Percentiles rank a stretch among this genome's conserved stretches.
Evolutionary conservation across 2,888 invertebrate species (phyloP).

Genomic region (Blera fallax): DNA sequence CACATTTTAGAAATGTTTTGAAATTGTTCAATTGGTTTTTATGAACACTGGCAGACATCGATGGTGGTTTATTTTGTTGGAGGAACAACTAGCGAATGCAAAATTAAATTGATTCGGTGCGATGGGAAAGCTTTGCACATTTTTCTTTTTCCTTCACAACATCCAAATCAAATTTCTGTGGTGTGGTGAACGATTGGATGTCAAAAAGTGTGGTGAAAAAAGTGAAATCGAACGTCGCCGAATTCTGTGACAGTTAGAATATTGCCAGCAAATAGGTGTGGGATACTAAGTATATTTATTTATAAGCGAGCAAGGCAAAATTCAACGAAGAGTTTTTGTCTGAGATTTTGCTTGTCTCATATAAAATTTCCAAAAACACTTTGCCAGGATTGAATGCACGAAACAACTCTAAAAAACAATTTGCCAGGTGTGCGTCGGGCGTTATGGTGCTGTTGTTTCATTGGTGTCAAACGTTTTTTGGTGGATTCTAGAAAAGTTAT

Average conservation of each 20-base stretch:
- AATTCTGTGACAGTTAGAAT: neutral
- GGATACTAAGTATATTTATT: no score
- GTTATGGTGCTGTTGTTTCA: no score
- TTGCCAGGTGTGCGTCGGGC: no score
- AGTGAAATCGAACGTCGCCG: neutral
- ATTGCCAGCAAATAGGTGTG: no score
- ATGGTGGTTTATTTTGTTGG: conserved; percentile 65
- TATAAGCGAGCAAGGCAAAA: no score
- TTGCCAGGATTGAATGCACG: no score
- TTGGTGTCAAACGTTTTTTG: no score
- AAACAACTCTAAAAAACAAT: no score
- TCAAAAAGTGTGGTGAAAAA: neutral
- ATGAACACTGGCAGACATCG: conserved; percentile 70
- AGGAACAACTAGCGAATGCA: conserved; percentile 67
- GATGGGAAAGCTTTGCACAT: conserved; percentile 30
- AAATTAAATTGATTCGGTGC: conserved; percentile 24
- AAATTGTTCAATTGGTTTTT: conserved; percentile 63
- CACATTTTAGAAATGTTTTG: conserved; percentile 69
- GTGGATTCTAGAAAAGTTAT: no score
- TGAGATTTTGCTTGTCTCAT: no score
- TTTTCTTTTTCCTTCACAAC: neutral
- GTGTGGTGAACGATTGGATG: neutral
- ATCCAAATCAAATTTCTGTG: neutral
- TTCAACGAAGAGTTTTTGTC: no score
- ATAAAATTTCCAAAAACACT: no score